phyloP scores from a whole-genome alignment of 2,797 vertebrate species.

The Euthynnus affinis region DNA sequence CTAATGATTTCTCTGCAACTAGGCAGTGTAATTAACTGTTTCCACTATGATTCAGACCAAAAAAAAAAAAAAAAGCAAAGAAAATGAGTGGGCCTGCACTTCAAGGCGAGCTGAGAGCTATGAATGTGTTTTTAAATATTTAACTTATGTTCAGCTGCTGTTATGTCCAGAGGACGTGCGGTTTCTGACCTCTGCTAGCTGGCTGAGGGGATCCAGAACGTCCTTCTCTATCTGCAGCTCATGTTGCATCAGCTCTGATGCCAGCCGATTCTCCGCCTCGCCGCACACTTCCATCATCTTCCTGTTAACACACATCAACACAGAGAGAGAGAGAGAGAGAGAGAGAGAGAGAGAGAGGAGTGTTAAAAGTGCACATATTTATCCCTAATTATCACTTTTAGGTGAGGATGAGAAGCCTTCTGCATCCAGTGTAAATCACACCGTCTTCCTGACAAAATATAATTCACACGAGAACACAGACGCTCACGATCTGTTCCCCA shows the following conservation, averaged over 20 bases:
- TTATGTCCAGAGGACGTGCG: neutral
- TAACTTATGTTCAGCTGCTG: neutral
- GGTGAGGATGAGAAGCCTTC: neutral
- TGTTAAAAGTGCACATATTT: slow-evolving; percentile 17
- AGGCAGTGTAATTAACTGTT: neutral
- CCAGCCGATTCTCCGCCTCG: slow-evolving; percentile 94
- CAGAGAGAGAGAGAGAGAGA: neutral
- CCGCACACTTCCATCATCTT: slow-evolving; percentile 97
- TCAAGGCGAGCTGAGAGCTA: slow-evolving; percentile 6
- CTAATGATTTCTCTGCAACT: neutral
- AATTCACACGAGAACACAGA: slow-evolving; percentile 19
- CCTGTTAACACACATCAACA: slow-evolving; percentile 77
- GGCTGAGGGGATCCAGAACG: slow-evolving; percentile 92
- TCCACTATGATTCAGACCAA: slow-evolving; percentile 4
- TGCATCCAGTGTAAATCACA: slow-evolving; percentile 13
- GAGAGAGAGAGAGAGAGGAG: too few species aligned
- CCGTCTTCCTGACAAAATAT: slow-evolving; percentile 2
- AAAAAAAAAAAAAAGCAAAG: slow-evolving; percentile 2
- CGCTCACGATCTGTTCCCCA: slow-evolving; percentile 5
- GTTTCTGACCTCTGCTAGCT: slow-evolving; percentile 92
- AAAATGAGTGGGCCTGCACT: neutral
- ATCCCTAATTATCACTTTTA: slow-evolving; percentile 9
- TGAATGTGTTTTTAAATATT: slow-evolving; percentile 17
- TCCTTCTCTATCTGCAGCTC: slow-evolving; percentile 96
- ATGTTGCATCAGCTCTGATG: slow-evolving; percentile 93